Evolutionary conservation across 2,797 vertebrate species (phyloP).

Genomic region (Tragelaphus oryx): DNA sequence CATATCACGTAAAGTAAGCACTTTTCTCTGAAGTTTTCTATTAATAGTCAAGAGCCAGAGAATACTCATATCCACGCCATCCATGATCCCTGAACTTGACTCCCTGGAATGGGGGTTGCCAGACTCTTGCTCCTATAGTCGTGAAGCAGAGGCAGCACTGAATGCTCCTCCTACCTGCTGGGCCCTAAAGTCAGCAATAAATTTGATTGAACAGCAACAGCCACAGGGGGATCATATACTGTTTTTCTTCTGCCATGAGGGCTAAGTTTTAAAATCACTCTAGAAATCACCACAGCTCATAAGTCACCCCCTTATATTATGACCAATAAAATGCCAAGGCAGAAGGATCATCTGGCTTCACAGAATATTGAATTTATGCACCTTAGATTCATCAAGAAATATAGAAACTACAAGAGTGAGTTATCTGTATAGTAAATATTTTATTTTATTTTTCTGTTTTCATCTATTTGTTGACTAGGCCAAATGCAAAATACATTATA

Average conservation of each 20-base stretch:
- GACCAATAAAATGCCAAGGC: neutral
- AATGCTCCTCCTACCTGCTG: neutral
- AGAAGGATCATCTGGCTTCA: neutral
- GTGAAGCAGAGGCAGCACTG: neutral
- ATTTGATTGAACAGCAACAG: neutral
- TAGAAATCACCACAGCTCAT: neutral
- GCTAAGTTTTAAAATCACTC: conserved; percentile 29
- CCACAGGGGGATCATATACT: neutral
- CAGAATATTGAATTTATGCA: neutral
- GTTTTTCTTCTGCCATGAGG: conserved; percentile 24
- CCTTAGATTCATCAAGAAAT: neutral
- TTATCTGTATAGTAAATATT: conserved; percentile 32
- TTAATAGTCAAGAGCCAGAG: neutral
- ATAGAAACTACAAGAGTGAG: neutral
- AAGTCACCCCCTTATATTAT: neutral
- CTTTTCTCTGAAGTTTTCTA: conserved; percentile 46
- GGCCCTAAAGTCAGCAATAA: neutral
- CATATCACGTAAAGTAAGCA: conserved; percentile 36
- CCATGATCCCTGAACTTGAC: neutral
- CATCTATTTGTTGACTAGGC: conserved; percentile 58
- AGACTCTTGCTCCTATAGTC: neutral
- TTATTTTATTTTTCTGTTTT: conserved; percentile 61
- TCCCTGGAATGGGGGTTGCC: neutral
- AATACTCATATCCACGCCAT: neutral
- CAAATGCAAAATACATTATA: conserved; percentile 58